A percentile compares a stretch with the other conserved stretches of the same genome.
These are phyloP conservation scores for Arvicanthis niloticus DNA, from an alignment of 2,113 vertebrate species.

Conservation along the genomic window DNA sequence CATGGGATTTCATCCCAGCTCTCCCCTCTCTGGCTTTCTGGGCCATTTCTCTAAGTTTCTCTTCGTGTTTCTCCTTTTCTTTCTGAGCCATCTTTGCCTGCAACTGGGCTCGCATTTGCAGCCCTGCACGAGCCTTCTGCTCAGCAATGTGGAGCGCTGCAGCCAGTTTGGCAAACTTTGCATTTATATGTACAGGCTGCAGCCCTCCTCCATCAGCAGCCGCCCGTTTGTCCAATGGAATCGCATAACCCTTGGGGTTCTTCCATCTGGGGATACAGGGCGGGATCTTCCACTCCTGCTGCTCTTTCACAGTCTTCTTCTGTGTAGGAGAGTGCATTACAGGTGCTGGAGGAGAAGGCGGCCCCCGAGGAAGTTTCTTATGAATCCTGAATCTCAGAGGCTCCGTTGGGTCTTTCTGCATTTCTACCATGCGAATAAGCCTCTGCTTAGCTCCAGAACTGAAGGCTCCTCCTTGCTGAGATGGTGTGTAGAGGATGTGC, in stretches of 20 bases:
- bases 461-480: too few relatives aligned
- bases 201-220: not conserved
- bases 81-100: slow-evolving; percentile 60
- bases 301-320: slow-evolving; percentile 97
- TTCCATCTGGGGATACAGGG: slow-evolving; percentile 99
- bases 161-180: slow-evolving; percentile 75
- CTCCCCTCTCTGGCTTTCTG: too few relatives aligned
- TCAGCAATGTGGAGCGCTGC: slow-evolving; percentile 95
- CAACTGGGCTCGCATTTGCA: not conserved
- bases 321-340: slow-evolving; percentile 98
- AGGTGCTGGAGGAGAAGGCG: too few relatives aligned
- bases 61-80: not conserved
- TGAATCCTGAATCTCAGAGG: too few relatives aligned
- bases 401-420: too few relatives aligned
- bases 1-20: too few relatives aligned
- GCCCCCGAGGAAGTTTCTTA: too few relatives aligned
- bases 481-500: too few relatives aligned
- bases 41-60: too few relatives aligned
- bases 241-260: slow-evolving; percentile 93
- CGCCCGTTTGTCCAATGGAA: not conserved
- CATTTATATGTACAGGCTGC: not conserved
- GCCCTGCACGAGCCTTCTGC: not conserved
- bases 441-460: too few relatives aligned
- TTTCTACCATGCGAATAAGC: too few relatives aligned
- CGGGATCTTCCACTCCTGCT: slow-evolving; percentile 99